Base-by-base conservation (phyloP, 1,140 invertebrate genomes). In the Elysia chlorotica region DNA sequence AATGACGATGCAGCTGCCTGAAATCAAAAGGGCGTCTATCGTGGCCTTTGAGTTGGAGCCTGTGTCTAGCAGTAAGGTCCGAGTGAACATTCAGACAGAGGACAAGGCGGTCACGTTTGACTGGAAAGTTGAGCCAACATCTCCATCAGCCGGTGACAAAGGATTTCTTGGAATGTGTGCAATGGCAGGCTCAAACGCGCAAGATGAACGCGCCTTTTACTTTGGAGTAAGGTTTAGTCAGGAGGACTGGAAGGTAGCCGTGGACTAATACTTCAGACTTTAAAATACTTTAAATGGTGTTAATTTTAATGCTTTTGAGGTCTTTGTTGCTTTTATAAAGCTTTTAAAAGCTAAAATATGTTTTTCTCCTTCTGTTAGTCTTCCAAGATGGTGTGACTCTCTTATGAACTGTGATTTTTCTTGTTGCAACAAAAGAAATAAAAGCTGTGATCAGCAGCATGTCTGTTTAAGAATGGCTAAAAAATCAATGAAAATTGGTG, bases 81-180 rank as follows among this genome's bases (percentile, higher is more conserved):
- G 82, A 38, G 82, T 85, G 37, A 81, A 78, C 73, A 73, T 85
- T 14, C 79, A 85, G 63, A 78, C 81, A 0, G 78, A 82, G 56
- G 81, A 82, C 48, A 84, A 84, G 56, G 83, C 80, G 19, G 79
- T 86, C 2, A 82, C 85, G 37, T 82, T 85, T 78, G 85, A 86
- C 73, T 86, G 85, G 85, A 83, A 81, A 53, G 69, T 82, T 33
- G 37, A 62, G 14, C 3, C 30, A 0, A 5, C 33, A 21, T 10
- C 14, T 69, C 21, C 28, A 35, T 19, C 31, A 10, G 67, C 38
- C 0, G 17, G 2, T 31, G n/a, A 6, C 23, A 57, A 19, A 10
- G 19, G 38, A 23, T 5, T 38, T 19, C 28, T 57, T 10, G 28
- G 10, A 4, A n/a, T 2, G 21, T n/a, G n/a, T n/a, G n/a, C n/a